Percentiles rank a stretch among this genome's conserved stretches.
Conservation (phyloP, 35 echinoderm and acorn worm genomes). For the Diadema setosum region DNA sequence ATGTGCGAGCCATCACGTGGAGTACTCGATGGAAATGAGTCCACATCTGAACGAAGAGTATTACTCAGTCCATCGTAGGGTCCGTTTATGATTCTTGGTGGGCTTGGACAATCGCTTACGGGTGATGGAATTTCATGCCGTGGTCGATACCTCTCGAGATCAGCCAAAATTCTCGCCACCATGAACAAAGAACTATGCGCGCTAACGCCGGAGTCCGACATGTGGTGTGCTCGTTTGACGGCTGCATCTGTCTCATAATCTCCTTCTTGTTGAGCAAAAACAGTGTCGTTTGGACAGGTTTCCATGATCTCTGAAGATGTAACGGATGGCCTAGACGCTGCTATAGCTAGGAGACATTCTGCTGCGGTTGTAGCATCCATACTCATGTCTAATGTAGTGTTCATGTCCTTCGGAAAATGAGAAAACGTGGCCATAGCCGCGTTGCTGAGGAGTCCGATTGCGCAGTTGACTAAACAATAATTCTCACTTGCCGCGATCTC, state of each 20-base stretch:
- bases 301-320: slow-evolving; percentile 35
- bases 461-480: background rate
- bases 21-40: background rate
- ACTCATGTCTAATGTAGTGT: background rate
- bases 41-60: background rate
- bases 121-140: slow-evolving; percentile 77
- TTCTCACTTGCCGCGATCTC: background rate
- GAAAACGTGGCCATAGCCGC: background rate
- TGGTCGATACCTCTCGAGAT: slow-evolving; percentile 83
- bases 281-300: background rate
- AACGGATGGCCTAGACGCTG: slow-evolving; percentile 46
- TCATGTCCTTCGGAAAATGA: background rate
- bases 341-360: slow-evolving; percentile 84
- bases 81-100: slow-evolving; percentile 5
- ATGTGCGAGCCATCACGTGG: background rate
- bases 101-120: slow-evolving; percentile 53
- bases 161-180: slow-evolving; percentile 89
- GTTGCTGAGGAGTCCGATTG: background rate
- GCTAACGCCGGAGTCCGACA: background rate
- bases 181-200: slow-evolving; percentile 80
- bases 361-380: slow-evolving; percentile 81
- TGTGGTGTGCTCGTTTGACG: background rate
- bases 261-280: no score
- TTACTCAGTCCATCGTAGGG: background rate
- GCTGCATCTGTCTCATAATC: background rate